These are phyloP conservation scores for Scolopax mira DNA, from an alignment of 2,113 vertebrate species.

Conservation along the genomic window DNA sequence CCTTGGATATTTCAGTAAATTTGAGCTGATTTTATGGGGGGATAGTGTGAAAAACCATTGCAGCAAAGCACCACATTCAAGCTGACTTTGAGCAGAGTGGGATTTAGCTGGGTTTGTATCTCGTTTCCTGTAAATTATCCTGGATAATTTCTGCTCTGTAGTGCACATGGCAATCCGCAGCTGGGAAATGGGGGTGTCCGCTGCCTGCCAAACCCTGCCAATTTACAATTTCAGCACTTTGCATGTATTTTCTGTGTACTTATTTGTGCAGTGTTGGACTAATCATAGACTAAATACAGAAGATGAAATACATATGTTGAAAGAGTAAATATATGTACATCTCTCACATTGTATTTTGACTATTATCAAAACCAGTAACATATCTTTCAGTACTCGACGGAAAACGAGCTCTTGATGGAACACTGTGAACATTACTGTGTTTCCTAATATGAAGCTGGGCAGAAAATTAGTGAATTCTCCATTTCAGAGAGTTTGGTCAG, in stretches of 20 bases:
- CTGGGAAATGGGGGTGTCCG: background rate
- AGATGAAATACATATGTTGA: background rate
- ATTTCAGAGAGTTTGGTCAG: background rate
- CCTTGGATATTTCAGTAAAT: background rate
- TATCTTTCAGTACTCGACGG: background rate
- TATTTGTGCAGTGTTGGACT: background rate
- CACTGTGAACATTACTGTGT: fast-evolving
- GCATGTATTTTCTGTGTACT: background rate
- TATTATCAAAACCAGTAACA: background rate
- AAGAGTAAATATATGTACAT: background rate
- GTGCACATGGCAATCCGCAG: background rate
- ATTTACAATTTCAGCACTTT: background rate
- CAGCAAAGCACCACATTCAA: background rate
- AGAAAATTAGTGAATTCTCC: background rate
- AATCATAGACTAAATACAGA: background rate
- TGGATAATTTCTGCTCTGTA: background rate
- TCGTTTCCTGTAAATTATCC: background rate
- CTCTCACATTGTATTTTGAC: background rate
- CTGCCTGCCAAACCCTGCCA: background rate
- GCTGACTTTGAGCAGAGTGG: background rate
- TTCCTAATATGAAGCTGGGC: background rate
- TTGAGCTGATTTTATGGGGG: background rate
- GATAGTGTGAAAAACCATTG: background rate
- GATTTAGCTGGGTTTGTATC: background rate
- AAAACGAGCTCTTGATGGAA: background rate